phyloP scores from a whole-genome alignment of 2,797 vertebrate genomes.

The Cheirogaleus major region DNA sequence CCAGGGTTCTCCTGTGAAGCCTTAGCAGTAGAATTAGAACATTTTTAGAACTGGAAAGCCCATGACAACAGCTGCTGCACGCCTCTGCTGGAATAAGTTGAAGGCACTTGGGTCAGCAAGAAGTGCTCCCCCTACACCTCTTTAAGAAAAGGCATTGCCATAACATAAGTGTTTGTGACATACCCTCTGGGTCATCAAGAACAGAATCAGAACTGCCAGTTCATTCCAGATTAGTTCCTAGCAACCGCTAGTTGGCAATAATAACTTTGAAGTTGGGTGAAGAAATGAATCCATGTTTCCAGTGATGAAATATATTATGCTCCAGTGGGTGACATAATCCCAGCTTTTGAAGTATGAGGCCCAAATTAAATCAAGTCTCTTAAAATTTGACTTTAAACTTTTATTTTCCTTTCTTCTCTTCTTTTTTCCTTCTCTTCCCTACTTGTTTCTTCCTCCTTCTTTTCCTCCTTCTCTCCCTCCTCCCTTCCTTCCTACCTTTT shows the following conservation, averaged over 20 bases:
- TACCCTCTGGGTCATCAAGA: background rate
- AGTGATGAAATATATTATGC: background rate
- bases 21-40: background rate
- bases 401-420: background rate
- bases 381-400: constrained; percentile 17
- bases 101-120: background rate
- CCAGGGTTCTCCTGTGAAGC: background rate
- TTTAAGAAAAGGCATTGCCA: background rate
- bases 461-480: background rate
- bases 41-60: background rate
- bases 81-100: background rate
- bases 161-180: background rate
- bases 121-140: background rate
- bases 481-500: too few species aligned
- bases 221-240: constrained; percentile 37
- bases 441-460: background rate
- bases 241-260: background rate
- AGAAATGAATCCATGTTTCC: background rate
- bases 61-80: background rate
- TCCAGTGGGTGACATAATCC: background rate
- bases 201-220: constrained; percentile 16
- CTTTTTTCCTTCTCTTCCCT: background rate
- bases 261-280: background rate
- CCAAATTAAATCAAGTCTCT: background rate
- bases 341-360: background rate